Evolutionary conservation across 2,888 invertebrate species (phyloP).

Genomic region (Drosophila testacea): DNA sequence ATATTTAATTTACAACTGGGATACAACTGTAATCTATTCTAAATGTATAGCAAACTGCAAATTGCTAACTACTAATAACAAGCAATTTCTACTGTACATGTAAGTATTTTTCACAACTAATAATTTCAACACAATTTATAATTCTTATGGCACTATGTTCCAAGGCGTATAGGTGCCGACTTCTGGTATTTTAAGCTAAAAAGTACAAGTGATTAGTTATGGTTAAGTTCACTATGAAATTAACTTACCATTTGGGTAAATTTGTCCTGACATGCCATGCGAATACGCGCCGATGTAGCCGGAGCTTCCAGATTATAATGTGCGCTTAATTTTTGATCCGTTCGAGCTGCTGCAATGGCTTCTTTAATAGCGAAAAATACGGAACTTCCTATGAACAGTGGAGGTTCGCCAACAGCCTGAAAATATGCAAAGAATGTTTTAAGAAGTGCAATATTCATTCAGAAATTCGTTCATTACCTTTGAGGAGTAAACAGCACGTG

Average conservation of each 20-base stretch:
- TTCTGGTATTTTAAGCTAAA: slow-evolving; percentile 87
- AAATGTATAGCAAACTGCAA: not conserved
- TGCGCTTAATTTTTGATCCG: slow-evolving; percentile 87
- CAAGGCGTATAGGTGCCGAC: slow-evolving; percentile 88
- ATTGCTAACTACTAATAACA: slow-evolving; percentile 15
- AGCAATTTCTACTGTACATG: slow-evolving; percentile 20
- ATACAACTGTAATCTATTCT: slow-evolving; percentile 2
- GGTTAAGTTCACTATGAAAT: not conserved
- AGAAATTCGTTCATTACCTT: slow-evolving; percentile 88
- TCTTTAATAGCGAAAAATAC: slow-evolving; percentile 95
- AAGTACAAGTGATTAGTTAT: slow-evolving; percentile 56
- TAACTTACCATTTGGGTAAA: slow-evolving; percentile 91
- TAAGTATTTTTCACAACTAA: slow-evolving; percentile 7
- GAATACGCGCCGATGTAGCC: slow-evolving; percentile 94
- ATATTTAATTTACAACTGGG: slow-evolving; percentile 67
- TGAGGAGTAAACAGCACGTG: slow-evolving; percentile 96
- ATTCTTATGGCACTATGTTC: slow-evolving; percentile 87
- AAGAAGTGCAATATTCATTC: not conserved
- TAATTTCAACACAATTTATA: not conserved
- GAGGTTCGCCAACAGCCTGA: slow-evolving; percentile 98
- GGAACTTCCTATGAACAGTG: slow-evolving; percentile 94
- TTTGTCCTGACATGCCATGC: slow-evolving; percentile 95
- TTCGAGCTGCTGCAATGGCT: slow-evolving; percentile 92
- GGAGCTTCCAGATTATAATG: slow-evolving; percentile 91
- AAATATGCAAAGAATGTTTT: slow-evolving; percentile 59